Conservation (phyloP, 2,888 invertebrate species). For the Baronia brevicornis region DNA sequence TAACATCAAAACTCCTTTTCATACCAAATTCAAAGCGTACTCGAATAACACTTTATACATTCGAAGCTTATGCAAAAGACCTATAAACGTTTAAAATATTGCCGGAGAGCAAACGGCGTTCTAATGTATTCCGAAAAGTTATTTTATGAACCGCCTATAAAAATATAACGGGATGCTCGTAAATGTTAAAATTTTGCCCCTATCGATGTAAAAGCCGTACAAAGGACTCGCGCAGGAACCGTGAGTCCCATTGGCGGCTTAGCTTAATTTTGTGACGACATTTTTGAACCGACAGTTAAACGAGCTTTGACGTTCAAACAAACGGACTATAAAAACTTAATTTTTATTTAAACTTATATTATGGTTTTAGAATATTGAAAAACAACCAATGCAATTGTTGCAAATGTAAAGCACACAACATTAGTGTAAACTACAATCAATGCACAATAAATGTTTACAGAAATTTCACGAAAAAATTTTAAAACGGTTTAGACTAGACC, state of each 20-base stretch:
- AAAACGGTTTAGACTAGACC: no score
- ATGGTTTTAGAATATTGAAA: no score
- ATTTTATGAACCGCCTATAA: conserved; percentile 67
- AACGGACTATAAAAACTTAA: conserved; percentile 11
- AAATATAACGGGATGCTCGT: conserved; percentile 58
- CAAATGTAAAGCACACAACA: no score
- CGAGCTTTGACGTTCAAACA: conserved; percentile 7
- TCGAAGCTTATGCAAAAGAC: conserved; percentile 52
- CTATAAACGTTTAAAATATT: conserved; percentile 65
- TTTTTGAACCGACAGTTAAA: conserved; percentile 36
- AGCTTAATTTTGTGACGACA: conserved; percentile 49
- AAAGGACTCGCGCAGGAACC: conserved; percentile 8
- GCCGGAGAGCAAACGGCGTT: conserved; percentile 45
- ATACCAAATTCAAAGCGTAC: conserved; percentile 31
- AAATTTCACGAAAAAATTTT: no score
- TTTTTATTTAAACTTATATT: no score
- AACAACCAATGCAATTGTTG: no score
- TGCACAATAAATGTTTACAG: no score
- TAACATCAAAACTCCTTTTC: no score
- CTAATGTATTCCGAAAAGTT: conserved; percentile 64
- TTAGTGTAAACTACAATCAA: no score
- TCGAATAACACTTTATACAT: conserved; percentile 42
- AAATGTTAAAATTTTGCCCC: conserved; percentile 57
- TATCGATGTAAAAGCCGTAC: conserved; percentile 46
- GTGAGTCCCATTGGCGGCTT: conserved; percentile 25